Percentiles rank a stretch among this genome's conserved stretches.
These are phyloP conservation scores for Archilochus colubris DNA, from an alignment of 2,113 vertebrate genomes.

Conservation along the genomic window DNA sequence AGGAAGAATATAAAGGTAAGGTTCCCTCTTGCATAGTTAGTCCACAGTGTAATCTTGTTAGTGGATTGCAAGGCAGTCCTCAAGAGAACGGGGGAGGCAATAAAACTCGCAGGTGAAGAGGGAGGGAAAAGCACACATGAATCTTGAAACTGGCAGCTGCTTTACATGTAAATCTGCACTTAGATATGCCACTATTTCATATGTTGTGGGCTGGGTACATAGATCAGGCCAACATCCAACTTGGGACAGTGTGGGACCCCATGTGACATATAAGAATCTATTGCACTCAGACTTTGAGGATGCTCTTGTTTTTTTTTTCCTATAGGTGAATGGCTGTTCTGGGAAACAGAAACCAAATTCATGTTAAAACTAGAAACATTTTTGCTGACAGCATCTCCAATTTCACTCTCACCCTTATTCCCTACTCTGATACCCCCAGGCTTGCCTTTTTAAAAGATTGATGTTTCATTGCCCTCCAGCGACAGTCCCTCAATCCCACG, in stretches of 20 bases:
- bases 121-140: background rate
- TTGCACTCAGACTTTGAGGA: background rate
- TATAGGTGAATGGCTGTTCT: background rate
- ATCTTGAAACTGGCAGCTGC: background rate
- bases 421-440: background rate
- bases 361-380: background rate
- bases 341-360: slow-evolving; percentile 3
- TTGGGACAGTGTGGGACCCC: background rate
- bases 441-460: background rate
- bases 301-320: background rate
- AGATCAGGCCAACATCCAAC: background rate
- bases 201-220: background rate
- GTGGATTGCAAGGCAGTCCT: background rate
- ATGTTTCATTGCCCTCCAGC: background rate
- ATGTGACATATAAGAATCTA: background rate
- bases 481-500: slow-evolving; percentile 8
- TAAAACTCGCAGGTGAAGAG: background rate
- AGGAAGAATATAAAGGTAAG: background rate
- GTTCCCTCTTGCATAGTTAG: background rate
- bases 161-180: background rate
- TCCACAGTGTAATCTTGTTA: background rate
- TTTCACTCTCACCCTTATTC: background rate
- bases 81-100: background rate
- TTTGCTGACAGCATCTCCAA: background rate
- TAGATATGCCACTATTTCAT: background rate